phyloP scores from a whole-genome alignment of 2,113 vertebrate genomes.

The Notechis scutatus region DNA sequence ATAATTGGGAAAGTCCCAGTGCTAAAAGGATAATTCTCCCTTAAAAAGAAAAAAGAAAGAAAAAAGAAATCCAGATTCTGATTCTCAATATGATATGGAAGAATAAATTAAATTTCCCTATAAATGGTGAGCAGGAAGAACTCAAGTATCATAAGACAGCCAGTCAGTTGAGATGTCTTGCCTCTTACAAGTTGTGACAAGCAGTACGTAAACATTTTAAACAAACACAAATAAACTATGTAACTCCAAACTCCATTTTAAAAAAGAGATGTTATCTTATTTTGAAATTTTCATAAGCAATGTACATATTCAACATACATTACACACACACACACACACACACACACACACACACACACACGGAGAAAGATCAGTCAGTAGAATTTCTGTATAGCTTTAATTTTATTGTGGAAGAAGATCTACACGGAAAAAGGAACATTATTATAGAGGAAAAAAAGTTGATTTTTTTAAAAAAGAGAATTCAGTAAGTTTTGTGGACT shows the following conservation, averaged over 20 bases:
- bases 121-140: not conserved
- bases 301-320: not conserved
- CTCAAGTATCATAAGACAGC: not conserved
- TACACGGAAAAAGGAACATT: not conserved
- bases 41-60: not conserved
- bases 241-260: not conserved
- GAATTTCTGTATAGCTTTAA: not conserved
- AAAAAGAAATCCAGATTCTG: not conserved
- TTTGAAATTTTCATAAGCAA: not conserved
- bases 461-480: not conserved
- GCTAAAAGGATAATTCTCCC: not conserved
- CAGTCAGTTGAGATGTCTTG: not conserved
- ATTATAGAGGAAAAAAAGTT: not conserved
- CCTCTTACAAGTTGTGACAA: not conserved
- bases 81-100: not conserved
- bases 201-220: not conserved
- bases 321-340: too few species aligned
- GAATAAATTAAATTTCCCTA: not conserved
- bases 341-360: too few species aligned
- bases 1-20: not conserved
- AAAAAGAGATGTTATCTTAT: not conserved
- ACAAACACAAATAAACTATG: not conserved
- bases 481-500: not conserved
- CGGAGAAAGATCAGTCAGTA: not conserved
- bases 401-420: not conserved